phyloP scores from a whole-genome alignment of 2,888 invertebrate species.

The Alentia gelatinosa region DNA sequence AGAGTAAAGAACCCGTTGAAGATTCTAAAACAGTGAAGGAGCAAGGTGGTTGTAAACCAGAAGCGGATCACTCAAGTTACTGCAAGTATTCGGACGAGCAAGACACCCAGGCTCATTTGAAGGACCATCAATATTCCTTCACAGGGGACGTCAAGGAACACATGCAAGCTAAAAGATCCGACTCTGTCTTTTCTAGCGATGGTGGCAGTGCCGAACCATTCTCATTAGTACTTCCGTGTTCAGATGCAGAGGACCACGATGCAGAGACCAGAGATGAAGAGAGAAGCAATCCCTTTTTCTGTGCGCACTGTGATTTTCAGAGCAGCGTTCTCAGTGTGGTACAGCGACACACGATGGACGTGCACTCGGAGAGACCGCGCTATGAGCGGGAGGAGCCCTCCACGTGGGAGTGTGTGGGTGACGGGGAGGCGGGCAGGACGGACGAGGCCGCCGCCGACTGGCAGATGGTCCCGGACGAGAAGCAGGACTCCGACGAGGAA shows the following conservation, averaged over 20 bases:
- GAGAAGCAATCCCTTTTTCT: background rate
- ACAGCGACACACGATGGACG: background rate
- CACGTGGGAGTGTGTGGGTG: background rate
- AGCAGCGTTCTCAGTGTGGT: background rate
- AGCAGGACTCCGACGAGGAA: background rate
- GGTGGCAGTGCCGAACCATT: background rate
- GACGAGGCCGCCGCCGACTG: background rate
- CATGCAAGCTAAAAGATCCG: background rate
- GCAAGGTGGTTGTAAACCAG: too few species aligned
- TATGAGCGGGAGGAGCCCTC: background rate
- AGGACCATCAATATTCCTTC: background rate
- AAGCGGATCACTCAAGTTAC: too few species aligned
- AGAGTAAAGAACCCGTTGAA: background rate
- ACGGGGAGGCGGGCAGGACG: background rate
- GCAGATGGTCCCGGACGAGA: background rate
- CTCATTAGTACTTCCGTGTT: background rate
- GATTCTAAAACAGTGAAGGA: background rate
- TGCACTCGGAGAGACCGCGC: background rate
- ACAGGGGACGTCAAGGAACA: background rate
- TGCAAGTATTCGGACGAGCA: too few species aligned
- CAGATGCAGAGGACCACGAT: background rate
- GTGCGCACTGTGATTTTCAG: background rate
- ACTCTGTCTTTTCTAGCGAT: background rate
- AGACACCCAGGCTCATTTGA: background rate
- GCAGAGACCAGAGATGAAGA: background rate